Conservation (phyloP, 2,113 vertebrate genomes). For the Sceloporus undulatus region DNA sequence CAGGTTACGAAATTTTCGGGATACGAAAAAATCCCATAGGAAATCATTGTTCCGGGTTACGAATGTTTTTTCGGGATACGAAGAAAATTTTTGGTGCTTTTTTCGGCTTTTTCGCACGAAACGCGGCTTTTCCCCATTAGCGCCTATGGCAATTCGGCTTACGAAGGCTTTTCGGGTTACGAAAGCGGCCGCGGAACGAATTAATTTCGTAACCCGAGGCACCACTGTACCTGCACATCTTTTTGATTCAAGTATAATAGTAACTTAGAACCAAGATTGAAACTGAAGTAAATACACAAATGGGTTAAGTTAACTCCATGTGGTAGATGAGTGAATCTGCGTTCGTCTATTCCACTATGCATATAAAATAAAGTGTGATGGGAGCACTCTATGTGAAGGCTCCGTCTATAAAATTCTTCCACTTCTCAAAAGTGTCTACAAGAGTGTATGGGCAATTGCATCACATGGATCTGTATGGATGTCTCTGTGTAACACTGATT, state of each 20-base stretch:
- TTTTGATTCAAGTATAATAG: background rate
- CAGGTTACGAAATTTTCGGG: too few relatives aligned
- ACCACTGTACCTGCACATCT: background rate
- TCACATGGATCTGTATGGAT: background rate
- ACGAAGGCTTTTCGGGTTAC: too few relatives aligned
- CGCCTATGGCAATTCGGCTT: too few relatives aligned
- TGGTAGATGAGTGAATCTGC: too few relatives aligned
- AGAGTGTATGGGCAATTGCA: background rate
- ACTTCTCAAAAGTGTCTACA: background rate
- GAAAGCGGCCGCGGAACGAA: too few relatives aligned
- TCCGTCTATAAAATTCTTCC: background rate
- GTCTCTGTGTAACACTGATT: background rate
- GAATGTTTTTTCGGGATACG: too few relatives aligned
- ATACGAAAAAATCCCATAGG: too few relatives aligned
- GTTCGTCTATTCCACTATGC: background rate
- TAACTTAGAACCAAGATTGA: background rate
- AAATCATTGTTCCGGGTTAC: too few relatives aligned
- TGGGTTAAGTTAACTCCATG: background rate
- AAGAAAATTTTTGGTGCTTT: too few relatives aligned
- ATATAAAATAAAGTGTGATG: background rate
- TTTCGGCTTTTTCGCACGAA: too few relatives aligned
- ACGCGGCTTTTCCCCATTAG: too few relatives aligned
- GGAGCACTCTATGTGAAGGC: background rate
- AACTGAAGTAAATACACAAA: background rate
- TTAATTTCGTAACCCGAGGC: too few relatives aligned